Base-by-base conservation (phyloP, 2,113 vertebrate species). In the Artemisiospiza belli region DNA sequence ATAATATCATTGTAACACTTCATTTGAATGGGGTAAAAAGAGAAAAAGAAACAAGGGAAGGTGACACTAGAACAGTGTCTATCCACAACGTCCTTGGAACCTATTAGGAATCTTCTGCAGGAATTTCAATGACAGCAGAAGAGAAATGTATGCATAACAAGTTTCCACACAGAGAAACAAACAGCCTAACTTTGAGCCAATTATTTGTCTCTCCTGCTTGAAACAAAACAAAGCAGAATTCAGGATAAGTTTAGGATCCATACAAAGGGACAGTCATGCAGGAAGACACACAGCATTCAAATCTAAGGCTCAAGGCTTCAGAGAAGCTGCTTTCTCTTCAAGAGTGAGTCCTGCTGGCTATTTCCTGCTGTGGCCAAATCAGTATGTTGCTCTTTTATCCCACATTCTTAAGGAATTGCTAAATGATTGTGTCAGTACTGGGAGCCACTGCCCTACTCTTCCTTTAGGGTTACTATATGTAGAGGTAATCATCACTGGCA, bases 1-100 rank as follows among this genome's bases (percentile, higher is more conserved):
- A 89, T 11, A 75, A 14, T 55, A 73, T 58, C 67, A 79, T 9
- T 30, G 20, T 54, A 55, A 62, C 59, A 62, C 47, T 80, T 83
- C n/a, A 69, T 64, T 46, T 80, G 70, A 78, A 87, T 57, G 64
- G 66, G 44, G 47, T 18, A 69, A 37, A 83, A 86, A 69, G 6
- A 93, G 46, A 87, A 81, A 92, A 72, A 90, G 63, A 87, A 94
- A 37, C 30, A 84, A 73, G 18, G 28, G 63, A 93, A 93, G 46
- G 23, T 77, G 63, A 58, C 63, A 73, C 55, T 54, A 58, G 41
- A 75, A 66, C 3, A 58, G 49, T 12, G 43, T 44, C 35, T 85
- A 57, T 30, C 46, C 62, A 83, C 33, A 66, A 3, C 5, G 41
- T 80, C 83, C 82, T 77, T 90, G 75, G 91, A 88, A 80, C 10